phyloP scores from a whole-genome alignment of 2,888 invertebrate genomes.

The Epistrophe grossulariae region DNA sequence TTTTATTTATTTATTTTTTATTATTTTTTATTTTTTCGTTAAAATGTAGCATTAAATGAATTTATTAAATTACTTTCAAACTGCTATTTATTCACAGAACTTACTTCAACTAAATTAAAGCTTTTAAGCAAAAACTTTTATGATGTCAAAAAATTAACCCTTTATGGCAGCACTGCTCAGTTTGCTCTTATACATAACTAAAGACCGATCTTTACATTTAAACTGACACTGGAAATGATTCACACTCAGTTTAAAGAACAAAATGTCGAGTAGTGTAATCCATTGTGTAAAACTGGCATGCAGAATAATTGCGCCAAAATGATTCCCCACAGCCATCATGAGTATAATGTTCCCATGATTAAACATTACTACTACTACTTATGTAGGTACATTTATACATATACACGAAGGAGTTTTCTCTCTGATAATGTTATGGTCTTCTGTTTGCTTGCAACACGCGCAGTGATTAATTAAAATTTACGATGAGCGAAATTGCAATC shows the following conservation, averaged over 20 bases:
- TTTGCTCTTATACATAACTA: background rate
- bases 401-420: background rate
- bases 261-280: conserved; percentile 66
- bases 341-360: conserved; percentile 14
- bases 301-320: conserved; percentile 72
- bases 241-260: conserved; percentile 44
- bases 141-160: too few relatives aligned
- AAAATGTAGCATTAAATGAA: too few relatives aligned
- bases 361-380: conserved; percentile 24
- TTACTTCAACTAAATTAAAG: too few relatives aligned
- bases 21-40: too few relatives aligned
- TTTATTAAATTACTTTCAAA: too few relatives aligned
- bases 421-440: conserved; percentile 6
- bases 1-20: too few relatives aligned
- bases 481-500: conserved; percentile 76
- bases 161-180: too few relatives aligned
- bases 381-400: background rate
- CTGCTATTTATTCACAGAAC: too few relatives aligned
- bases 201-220: conserved; percentile 55
- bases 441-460: conserved; percentile 69
- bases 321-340: conserved; percentile 60
- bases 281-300: conserved; percentile 69
- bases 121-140: too few relatives aligned
- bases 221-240: conserved; percentile 60
- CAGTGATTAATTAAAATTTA: conserved; percentile 76